Conservation (phyloP, 2,797 vertebrate species). For the Phrynocephalus forsythii region DNA sequence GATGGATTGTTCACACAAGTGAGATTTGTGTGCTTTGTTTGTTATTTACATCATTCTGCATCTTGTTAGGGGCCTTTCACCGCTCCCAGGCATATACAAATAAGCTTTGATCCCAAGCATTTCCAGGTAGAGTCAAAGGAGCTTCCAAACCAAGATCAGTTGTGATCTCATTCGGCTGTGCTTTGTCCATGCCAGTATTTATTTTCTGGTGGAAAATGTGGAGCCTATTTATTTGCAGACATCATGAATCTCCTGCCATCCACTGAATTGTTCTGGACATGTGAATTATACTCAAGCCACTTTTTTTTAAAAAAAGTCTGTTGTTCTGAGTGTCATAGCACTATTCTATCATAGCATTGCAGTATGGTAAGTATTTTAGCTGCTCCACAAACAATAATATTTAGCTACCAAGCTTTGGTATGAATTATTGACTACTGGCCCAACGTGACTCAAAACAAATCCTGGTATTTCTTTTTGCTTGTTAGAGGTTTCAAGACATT, state of each 20-base stretch:
- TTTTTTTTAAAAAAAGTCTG: neutral
- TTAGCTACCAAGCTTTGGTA: neutral
- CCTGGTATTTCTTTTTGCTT: neutral
- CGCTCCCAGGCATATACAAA: neutral
- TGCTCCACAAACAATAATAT: neutral
- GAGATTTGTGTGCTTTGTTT: neutral
- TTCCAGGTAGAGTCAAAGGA: neutral
- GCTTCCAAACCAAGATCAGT: neutral
- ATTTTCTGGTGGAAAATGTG: neutral
- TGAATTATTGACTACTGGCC: neutral
- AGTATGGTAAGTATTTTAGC: neutral
- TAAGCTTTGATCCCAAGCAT: neutral
- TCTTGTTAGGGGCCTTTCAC: neutral
- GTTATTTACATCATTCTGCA: neutral
- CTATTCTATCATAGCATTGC: neutral
- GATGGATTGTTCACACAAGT: neutral
- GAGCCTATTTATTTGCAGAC: neutral
- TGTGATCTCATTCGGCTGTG: neutral
- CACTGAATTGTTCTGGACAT: neutral
- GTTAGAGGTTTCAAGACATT: conserved; percentile 19
- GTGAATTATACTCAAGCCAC: neutral
- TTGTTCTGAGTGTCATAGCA: neutral
- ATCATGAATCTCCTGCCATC: neutral
- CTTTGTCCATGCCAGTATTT: neutral
- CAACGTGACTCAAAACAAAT: neutral